Conservation (phyloP, 2,888 invertebrate species). For the Dolichomitus sp. region DNA sequence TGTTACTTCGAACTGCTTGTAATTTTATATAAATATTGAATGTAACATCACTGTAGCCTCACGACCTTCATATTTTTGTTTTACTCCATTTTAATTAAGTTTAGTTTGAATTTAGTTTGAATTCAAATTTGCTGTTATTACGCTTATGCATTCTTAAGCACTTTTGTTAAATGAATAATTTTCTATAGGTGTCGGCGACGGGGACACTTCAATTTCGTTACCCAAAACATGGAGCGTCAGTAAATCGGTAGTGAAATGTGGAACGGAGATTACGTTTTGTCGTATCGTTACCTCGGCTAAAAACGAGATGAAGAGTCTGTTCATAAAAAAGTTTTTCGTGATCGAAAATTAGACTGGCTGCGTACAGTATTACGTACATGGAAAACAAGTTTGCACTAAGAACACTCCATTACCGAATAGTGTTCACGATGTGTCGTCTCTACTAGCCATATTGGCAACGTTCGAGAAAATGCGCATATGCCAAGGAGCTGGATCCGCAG, state of each 20-base stretch:
- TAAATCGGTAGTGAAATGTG: neutral
- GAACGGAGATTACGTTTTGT: conserved; percentile 2
- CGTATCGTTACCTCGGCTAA: neutral
- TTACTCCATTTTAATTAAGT: too few species aligned
- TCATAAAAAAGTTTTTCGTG: conserved; percentile 3
- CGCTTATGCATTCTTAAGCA: too few species aligned
- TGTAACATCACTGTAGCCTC: too few species aligned
- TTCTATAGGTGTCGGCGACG: too few species aligned
- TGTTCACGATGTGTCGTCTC: neutral
- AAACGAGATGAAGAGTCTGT: neutral
- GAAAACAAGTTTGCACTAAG: neutral
- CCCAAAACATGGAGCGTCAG: too few species aligned
- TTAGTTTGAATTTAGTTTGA: too few species aligned
- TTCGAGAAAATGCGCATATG: conserved; percentile 4
- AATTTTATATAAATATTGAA: too few species aligned
- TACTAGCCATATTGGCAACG: conserved; percentile 5
- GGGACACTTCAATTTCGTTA: too few species aligned
- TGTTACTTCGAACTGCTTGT: neutral
- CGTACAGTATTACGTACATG: conserved; percentile 1
- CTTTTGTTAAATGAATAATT: too few species aligned
- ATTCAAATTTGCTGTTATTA: too few species aligned
- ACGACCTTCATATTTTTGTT: neutral
- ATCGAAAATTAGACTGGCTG: conserved; percentile 1
- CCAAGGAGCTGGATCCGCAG: neutral
- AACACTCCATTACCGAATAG: conserved; percentile 4